These are phyloP conservation scores for Enteromius fasciolatus DNA, from an alignment of 2,797 vertebrate species.

Conservation along the genomic window DNA sequence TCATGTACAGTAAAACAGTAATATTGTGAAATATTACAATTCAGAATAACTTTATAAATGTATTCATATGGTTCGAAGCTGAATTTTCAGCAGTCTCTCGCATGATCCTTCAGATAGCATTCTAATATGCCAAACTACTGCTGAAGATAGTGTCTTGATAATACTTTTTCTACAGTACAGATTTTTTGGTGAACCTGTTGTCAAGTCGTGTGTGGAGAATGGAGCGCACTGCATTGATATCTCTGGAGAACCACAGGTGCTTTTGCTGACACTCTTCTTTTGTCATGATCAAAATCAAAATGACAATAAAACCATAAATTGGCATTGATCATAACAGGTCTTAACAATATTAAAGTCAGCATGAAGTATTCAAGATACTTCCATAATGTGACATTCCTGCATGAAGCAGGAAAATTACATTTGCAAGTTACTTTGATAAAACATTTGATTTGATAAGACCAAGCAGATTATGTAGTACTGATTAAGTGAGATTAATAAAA, in stretches of 20 bases:
- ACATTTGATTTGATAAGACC: background rate
- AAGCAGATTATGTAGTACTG: too few species aligned
- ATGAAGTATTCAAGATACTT: background rate
- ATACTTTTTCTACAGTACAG: constrained; percentile 78
- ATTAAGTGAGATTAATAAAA: too few species aligned
- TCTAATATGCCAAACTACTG: background rate
- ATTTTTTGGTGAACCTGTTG: constrained; percentile 90
- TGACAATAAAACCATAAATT: background rate
- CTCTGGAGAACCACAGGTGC: constrained; percentile 93
- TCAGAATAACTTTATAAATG: background rate
- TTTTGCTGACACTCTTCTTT: constrained; percentile 13
- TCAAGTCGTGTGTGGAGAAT: constrained; percentile 92
- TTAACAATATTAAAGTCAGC: background rate
- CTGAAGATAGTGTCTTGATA: background rate
- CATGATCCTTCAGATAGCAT: background rate
- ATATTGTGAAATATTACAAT: background rate
- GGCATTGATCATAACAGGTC: background rate
- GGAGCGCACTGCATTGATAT: constrained; percentile 91
- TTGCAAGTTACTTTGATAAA: background rate
- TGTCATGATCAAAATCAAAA: background rate
- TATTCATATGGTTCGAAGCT: background rate
- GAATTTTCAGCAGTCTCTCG: background rate
- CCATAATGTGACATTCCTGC: background rate
- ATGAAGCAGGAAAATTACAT: background rate
- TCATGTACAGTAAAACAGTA: background rate